Evolutionary conservation across 2,888 invertebrate species (phyloP), one percentile per base, ranked within the genome.

Genomic region (Amblyjoppa fuscipennis): DNA sequence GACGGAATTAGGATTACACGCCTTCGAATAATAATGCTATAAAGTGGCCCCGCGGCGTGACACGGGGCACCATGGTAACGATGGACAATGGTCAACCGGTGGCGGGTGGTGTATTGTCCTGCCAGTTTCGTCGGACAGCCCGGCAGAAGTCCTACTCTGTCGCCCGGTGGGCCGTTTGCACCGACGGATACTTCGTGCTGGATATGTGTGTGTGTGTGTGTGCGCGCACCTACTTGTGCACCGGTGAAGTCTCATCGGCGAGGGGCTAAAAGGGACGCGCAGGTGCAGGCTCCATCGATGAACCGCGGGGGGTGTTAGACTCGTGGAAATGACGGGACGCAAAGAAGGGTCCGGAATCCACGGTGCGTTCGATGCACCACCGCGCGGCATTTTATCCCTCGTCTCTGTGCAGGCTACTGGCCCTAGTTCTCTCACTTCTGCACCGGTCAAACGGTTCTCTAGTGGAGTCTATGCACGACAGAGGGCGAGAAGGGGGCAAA

Each of bases 21-120:
- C 88, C 89, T 90, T 85, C 85, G 87, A 90, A 91, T 90, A 90
- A 91, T 90, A 90, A 89, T 89, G 88, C 87, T 88, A 90, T 90
- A 88, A 87, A 90, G 88, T 87, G 87, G 86, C 80, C 86, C 83
- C 87, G 88, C 88, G 81, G 89, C 78, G 89, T 87, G 89, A 89
- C 90, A 89, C 88, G 85, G 87, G 85, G 83, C 84, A 84, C 86
- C 84, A 79, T 85, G 83, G 84, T 81, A 71, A 66, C 83, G 86
- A 87, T 87, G 89, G 90, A 91, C 92, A 92, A 92, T 92, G 91
- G 92, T 90, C 91, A 92, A 86, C 84, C 88, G 88, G 89, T 92
- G 90, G 90, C 91, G 91, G 91, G 92, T 92, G 91, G 90, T 88
- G 87, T 85, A 92, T 92, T 92, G 91, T 91, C 87, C 90, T 88